Evolutionary conservation across 2,113 vertebrate species (phyloP).

Genomic region (Onychostoma macrolepis): DNA sequence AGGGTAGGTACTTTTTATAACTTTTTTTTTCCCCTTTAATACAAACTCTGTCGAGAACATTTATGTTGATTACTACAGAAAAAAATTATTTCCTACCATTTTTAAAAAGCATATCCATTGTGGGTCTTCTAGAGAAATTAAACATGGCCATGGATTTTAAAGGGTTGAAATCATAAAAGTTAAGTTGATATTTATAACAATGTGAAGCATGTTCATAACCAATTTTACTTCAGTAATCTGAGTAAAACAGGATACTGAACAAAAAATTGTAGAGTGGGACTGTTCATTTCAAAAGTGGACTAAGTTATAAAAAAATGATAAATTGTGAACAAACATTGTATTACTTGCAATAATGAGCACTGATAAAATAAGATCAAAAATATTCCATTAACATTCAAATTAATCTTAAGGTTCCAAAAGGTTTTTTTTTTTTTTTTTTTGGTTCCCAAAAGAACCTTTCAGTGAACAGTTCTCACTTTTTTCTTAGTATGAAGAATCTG

Average conservation of each 20-base stretch:
- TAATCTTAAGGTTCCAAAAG: neutral
- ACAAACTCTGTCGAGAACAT: neutral
- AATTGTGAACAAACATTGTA: neutral
- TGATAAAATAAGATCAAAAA: neutral
- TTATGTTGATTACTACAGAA: neutral
- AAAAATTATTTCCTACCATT: neutral
- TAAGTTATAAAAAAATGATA: neutral
- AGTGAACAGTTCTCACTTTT: neutral
- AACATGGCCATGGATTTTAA: neutral
- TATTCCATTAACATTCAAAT: neutral
- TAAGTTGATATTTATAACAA: neutral
- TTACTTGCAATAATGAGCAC: neutral
- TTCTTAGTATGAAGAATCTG: neutral
- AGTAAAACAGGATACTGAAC: neutral
- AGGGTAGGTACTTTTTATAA: no score
- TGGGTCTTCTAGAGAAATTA: neutral
- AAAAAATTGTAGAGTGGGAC: neutral
- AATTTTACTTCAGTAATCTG: neutral
- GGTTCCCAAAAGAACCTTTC: neutral
- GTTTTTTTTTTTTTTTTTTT: neutral
- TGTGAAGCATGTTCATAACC: neutral
- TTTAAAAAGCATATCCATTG: neutral
- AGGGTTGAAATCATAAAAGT: neutral
- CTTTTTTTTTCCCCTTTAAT: no score
- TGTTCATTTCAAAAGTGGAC: neutral